Evolutionary conservation across 2,888 invertebrate species (phyloP).

Genomic region (Phyllotreta striolata): DNA sequence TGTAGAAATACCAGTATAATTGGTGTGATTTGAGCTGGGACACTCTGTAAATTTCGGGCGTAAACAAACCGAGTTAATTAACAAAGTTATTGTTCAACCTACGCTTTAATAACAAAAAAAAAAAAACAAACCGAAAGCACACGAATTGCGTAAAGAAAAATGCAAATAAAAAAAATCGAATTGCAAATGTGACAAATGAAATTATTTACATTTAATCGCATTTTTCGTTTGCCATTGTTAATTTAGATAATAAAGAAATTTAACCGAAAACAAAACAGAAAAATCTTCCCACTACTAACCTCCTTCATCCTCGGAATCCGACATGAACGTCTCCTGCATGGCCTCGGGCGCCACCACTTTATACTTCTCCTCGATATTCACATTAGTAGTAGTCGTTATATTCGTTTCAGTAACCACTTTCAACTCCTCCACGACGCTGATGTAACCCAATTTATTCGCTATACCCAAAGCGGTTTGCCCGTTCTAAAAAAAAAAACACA

Average conservation of each 20-base stretch:
- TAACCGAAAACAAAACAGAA: slow-evolving; percentile 23
- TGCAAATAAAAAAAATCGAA: slow-evolving; percentile 29
- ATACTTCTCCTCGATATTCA: slow-evolving; percentile 89
- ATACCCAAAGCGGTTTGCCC: slow-evolving; percentile 97
- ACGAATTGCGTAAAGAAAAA: slow-evolving; percentile 21
- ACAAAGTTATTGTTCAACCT: too few species aligned
- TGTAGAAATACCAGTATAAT: too few species aligned
- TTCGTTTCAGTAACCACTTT: slow-evolving; percentile 85
- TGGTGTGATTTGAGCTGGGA: too few species aligned
- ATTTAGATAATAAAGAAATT: slow-evolving; percentile 5
- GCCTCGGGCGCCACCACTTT: slow-evolving; percentile 97
- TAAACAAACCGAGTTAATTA: too few species aligned
- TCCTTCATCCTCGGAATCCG: slow-evolving; percentile 99
- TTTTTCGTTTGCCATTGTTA: slow-evolving; percentile 18
- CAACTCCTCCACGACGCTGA: slow-evolving; percentile 96
- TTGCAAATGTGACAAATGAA: slow-evolving; percentile 24
- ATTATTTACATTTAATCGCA: slow-evolving; percentile 26
- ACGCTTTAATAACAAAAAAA: too few species aligned
- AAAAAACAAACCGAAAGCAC: neutral
- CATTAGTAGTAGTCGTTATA: slow-evolving; percentile 68
- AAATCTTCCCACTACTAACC: slow-evolving; percentile 66
- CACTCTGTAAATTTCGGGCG: too few species aligned
- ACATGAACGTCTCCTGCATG: slow-evolving; percentile 98
- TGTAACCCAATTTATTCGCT: slow-evolving; percentile 96
- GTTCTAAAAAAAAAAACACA: slow-evolving; percentile 69